These are phyloP conservation scores for Acleris emargana DNA, from an alignment of 2,888 invertebrate genomes.

Conservation along the genomic window DNA sequence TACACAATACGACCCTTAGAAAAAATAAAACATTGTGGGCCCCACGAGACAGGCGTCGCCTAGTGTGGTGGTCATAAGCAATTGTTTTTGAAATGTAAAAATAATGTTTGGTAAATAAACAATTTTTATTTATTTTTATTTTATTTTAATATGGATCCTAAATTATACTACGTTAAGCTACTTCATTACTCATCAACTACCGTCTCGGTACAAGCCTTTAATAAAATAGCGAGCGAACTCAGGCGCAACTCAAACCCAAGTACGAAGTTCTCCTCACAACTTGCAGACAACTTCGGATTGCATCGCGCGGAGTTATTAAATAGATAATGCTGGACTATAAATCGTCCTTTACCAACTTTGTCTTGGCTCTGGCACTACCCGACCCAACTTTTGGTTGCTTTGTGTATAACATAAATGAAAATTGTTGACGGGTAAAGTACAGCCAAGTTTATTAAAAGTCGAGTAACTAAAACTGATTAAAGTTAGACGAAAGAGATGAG, in stretches of 20 bases:
- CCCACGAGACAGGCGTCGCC: too few relatives aligned
- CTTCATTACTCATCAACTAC: not conserved
- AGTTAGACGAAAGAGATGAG: not conserved
- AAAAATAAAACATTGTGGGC: too few relatives aligned
- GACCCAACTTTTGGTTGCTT: not conserved
- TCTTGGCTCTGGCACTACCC: not conserved
- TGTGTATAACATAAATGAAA: not conserved
- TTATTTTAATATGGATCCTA: too few relatives aligned
- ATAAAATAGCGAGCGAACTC: conserved; percentile 13
- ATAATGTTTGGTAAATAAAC: too few relatives aligned
- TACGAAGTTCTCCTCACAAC: conserved; percentile 3
- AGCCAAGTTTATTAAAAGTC: not conserved
- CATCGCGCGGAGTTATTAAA: conserved; percentile 15
- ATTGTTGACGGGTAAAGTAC: not conserved
- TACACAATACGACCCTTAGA: too few relatives aligned
- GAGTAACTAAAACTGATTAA: not conserved
- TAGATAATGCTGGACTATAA: conserved; percentile 12
- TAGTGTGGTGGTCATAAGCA: too few relatives aligned
- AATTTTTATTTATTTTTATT: too few relatives aligned
- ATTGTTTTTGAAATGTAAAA: too few relatives aligned
- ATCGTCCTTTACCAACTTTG: conserved; percentile 9
- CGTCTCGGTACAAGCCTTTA: not conserved
- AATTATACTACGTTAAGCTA: not conserved
- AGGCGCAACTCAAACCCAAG: conserved; percentile 17
- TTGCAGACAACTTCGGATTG: conserved; percentile 18